These are phyloP conservation scores for Anastrepha ludens DNA, from an alignment of 1,140 invertebrate species.

Conservation along the genomic window DNA sequence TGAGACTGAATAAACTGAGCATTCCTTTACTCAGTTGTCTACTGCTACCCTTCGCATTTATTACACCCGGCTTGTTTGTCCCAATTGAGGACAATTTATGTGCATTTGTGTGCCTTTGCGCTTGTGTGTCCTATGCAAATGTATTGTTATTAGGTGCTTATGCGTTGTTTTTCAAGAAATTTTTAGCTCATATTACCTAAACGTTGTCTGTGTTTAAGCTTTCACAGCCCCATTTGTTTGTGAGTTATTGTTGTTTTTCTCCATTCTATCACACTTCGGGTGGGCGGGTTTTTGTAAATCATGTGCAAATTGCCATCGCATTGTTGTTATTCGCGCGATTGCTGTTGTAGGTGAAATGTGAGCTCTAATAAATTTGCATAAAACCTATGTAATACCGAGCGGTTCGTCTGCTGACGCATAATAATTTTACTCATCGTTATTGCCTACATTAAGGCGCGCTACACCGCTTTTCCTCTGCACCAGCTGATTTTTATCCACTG, in stretches of 20 bases:
- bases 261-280: neutral
- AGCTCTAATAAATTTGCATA: constrained; percentile 50
- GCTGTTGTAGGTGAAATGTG: constrained; percentile 26
- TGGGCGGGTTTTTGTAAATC: neutral
- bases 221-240: neutral
- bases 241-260: neutral
- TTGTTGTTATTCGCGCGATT: neutral
- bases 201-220: constrained; percentile 28
- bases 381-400: neutral
- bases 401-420: neutral
- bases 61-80: too few species aligned
- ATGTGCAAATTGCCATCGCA: constrained; percentile 12
- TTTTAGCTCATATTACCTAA: constrained; percentile 1
- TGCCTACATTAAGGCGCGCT: neutral
- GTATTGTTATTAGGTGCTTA: neutral
- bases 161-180: neutral
- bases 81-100: too few species aligned
- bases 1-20: too few species aligned
- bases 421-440: neutral
- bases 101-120: too few species aligned
- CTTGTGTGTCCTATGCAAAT: too few species aligned
- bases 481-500: neutral
- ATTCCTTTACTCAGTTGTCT: too few species aligned
- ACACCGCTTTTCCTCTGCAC: neutral
- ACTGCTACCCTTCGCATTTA: too few species aligned